Conservation (phyloP, 2,113 vertebrate species). For the Copsychus sechellarum region DNA sequence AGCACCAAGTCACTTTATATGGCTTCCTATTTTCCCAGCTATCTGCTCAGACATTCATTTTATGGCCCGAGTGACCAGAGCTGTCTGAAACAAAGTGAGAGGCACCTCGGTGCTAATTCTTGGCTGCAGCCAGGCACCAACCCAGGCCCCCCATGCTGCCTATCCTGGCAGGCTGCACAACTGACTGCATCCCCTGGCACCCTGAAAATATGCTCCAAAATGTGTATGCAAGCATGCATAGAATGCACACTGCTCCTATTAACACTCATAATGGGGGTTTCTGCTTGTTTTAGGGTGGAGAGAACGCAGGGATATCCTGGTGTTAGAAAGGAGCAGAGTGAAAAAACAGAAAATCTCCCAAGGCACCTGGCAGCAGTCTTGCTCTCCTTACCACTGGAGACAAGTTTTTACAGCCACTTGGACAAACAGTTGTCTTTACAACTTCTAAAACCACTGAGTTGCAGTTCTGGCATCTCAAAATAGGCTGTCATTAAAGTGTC, state of each 20-base stretch:
- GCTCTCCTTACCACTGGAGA: background rate
- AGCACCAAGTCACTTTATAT: background rate
- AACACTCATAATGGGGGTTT: rapidly evolving
- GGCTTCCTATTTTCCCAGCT: background rate
- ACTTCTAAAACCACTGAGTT: background rate
- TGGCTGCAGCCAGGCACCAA: background rate
- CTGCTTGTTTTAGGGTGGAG: background rate
- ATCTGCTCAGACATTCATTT: conserved; percentile 6
- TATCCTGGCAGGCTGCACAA: background rate
- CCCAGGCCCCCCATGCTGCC: background rate
- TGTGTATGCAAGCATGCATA: rapidly evolving
- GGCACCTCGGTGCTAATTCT: background rate
- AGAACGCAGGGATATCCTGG: background rate
- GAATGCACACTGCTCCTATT: background rate
- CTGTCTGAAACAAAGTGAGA: background rate
- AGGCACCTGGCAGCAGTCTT: background rate
- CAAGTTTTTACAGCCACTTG: background rate
- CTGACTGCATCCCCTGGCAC: background rate
- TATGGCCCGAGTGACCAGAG: background rate
- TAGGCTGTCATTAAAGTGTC: background rate
- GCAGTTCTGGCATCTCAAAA: conserved; percentile 3
- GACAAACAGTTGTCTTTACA: background rate
- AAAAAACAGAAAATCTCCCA: background rate
- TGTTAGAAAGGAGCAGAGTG: background rate
- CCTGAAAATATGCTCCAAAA: background rate